Evolutionary conservation across 1,140 invertebrate genomes (phyloP).

Genomic region (Drosophila willistoni): DNA sequence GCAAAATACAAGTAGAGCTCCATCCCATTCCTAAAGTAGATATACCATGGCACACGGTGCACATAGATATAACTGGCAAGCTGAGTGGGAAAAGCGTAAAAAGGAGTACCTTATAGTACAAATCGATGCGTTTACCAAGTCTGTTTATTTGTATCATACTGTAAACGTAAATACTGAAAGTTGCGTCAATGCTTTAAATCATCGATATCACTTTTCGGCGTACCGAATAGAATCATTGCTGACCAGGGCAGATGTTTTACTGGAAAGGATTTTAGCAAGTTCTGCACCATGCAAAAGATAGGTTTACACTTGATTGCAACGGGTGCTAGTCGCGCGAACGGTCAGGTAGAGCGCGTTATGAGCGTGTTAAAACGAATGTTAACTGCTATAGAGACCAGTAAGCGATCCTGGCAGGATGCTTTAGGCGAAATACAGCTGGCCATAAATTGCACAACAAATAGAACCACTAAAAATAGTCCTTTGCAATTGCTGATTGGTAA

Average conservation of each 20-base stretch:
- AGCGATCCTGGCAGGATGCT: conserved; percentile 14
- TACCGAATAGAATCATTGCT: conserved; percentile 3
- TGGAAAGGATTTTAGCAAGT: not conserved
- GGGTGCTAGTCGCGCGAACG: conserved; percentile 7
- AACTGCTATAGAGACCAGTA: conserved; percentile 3
- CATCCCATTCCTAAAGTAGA: too few species aligned
- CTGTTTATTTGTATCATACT: too few species aligned
- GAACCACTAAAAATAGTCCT: too few species aligned
- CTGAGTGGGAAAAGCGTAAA: too few species aligned
- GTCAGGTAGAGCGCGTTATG: conserved; percentile 15
- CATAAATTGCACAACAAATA: conserved; percentile 18
- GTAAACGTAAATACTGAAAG: too few species aligned
- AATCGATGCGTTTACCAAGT: too few species aligned
- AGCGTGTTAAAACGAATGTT: conserved; percentile 18
- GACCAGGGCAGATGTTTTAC: not conserved
- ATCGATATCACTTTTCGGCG: conserved; percentile 11
- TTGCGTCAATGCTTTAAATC: too few species aligned
- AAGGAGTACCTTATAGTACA: too few species aligned
- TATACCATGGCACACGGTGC: too few species aligned
- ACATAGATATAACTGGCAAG: too few species aligned
- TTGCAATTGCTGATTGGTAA: too few species aligned
- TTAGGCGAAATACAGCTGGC: conserved; percentile 1
- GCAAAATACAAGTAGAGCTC: too few species aligned
- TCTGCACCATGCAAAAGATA: conserved; percentile 1
- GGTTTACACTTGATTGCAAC: conserved; percentile 11